Base-by-base conservation (phyloP, 2,797 vertebrate genomes). In the Peromyscus aztecus region DNA sequence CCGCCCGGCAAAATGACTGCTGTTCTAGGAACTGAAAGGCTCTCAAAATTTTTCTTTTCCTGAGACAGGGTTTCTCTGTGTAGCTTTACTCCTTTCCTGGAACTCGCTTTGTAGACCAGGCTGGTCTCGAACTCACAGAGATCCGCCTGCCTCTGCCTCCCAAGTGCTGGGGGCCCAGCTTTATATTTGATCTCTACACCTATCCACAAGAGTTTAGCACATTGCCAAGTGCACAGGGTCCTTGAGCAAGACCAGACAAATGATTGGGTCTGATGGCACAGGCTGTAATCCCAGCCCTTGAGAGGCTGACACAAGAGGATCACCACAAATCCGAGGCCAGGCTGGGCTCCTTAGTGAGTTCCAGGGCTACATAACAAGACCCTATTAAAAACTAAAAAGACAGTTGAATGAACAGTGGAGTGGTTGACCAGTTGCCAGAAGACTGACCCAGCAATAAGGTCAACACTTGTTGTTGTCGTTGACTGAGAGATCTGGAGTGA, bases 391-490 rank as follows among this genome's bases (percentile, higher is more conserved):
- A 65, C 14, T 5, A 27, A 71, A 55, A 71, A 1, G 8, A 73
- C 46, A 57, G 67, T 19, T 37, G 67, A 81, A 67, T n/a, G 4
- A 82, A 12, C 67, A 83, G 37, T 34, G 29, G 24, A 69, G 12
- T 21, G 55, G 46, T 71, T 10, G 29, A 78, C 37, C 69, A 75
- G 34, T 40, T 97, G 31, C 75, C 37, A 59, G 57, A 82, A 19
- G 82, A 71, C 17, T n/a, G 29, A 5, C 29, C 40, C 7, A 1
- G n/a, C n/a, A n/a, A 14, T 37, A 31, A 52, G 12, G 9, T 27
- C 8, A 82, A 29, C 5, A 24, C 0, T 2, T 16, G 1, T 29
- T 1, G 8, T 3, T 37, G 27, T 24, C 1, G 4, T 91, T 76
- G 89, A 13, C 12, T 31, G 49, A 71, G 19, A 77, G 40, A 23